Conservation (phyloP, 2,888 invertebrate species). For the Apantesis nais region DNA sequence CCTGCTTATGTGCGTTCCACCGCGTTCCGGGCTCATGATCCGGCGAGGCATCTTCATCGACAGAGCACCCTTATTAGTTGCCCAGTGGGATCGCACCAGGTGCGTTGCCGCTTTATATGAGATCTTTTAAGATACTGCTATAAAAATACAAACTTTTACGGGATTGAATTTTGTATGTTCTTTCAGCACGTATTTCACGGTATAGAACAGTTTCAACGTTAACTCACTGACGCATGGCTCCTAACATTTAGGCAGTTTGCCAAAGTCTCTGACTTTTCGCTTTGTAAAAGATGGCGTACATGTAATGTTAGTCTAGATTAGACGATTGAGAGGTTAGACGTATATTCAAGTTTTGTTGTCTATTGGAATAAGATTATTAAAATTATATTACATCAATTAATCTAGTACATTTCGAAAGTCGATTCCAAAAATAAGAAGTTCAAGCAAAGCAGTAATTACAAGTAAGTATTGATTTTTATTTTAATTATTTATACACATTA, state of each 20-base stretch:
- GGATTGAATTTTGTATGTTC: neutral
- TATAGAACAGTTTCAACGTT: neutral
- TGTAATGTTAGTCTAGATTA: neutral
- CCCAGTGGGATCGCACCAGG: too few relatives aligned
- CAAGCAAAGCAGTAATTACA: neutral
- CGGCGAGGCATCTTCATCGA: too few relatives aligned
- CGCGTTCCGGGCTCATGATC: too few relatives aligned
- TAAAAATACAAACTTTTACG: neutral
- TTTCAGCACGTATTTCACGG: neutral
- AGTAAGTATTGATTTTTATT: neutral
- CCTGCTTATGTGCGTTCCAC: too few relatives aligned
- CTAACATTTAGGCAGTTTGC: slow-evolving; percentile 8
- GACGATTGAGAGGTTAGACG: neutral
- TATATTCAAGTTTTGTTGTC: neutral
- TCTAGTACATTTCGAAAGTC: neutral
- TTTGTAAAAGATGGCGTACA: neutral
- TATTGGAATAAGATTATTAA: neutral
- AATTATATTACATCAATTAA: too few relatives aligned
- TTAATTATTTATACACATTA: neutral
- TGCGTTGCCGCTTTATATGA: too few relatives aligned
- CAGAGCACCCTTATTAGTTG: too few relatives aligned
- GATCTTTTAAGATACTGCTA: neutral
- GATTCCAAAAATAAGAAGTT: neutral
- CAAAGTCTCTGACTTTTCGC: neutral
- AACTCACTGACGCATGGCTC: neutral